Conservation (phyloP, 1,140 invertebrate genomes). For the Bacillus rossius region DNA sequence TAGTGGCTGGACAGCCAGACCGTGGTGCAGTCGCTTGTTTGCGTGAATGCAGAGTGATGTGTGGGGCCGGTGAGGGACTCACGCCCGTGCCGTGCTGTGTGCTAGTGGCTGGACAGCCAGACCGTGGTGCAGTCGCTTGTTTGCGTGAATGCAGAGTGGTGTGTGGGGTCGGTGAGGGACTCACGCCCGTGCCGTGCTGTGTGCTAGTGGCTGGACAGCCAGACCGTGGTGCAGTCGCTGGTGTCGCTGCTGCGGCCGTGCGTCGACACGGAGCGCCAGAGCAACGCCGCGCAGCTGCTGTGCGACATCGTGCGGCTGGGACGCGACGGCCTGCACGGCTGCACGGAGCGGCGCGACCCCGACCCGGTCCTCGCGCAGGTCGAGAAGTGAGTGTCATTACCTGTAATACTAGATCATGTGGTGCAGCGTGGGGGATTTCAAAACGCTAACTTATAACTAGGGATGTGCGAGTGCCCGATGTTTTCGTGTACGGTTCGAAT, state of each 20-base stretch:
- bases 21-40: conserved; percentile 74
- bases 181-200: conserved; percentile 21
- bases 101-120: conserved; percentile 87
- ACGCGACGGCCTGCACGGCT: conserved; percentile 56
- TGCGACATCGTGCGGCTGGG: conserved; percentile 71
- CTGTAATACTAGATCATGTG: background rate
- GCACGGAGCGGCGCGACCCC: conserved; percentile 50
- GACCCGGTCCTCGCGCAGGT: conserved; percentile 62
- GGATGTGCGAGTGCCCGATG: no score
- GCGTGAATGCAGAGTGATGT: no score
- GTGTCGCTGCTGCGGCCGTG: conserved; percentile 71
- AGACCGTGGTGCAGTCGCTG: conserved; percentile 77
- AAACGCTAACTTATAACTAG: no score
- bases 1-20: conserved; percentile 88
- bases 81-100: conserved; percentile 30
- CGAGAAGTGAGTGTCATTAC: conserved; percentile 58
- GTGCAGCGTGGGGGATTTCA: no score
- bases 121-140: conserved; percentile 75
- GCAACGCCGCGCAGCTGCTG: conserved; percentile 74
- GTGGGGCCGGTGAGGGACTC: background rate
- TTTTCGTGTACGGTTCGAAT: no score
- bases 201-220: conserved; percentile 84
- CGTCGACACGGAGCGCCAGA: conserved; percentile 66
- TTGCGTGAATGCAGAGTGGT: no score
- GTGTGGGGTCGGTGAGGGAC: background rate